Conservation (phyloP, 2,888 invertebrate genomes). For the Amphipyra tragopoginis region DNA sequence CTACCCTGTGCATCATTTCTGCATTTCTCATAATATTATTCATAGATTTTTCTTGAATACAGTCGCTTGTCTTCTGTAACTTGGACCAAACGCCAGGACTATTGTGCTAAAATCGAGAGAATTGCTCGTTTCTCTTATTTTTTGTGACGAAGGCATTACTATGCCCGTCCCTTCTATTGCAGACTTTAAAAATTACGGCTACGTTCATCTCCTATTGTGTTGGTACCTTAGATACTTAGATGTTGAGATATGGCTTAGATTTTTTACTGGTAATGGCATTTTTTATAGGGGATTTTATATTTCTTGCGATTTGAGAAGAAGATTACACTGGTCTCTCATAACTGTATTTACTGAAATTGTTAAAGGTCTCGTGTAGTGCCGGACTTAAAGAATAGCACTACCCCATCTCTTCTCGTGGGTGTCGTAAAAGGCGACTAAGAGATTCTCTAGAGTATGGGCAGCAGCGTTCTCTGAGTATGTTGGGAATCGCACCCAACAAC, state of each 20-base stretch:
- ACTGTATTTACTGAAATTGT: too few species aligned
- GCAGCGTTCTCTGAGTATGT: too few species aligned
- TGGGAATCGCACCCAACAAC: too few species aligned
- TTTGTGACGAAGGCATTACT: slow-evolving; percentile 66
- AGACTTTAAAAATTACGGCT: slow-evolving; percentile 44
- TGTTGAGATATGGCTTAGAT: slow-evolving; percentile 20
- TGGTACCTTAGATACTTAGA: slow-evolving; percentile 14
- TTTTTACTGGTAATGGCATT: slow-evolving; percentile 7
- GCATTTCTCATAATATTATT: too few species aligned
- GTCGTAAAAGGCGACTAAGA: too few species aligned
- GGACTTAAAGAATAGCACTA: too few species aligned
- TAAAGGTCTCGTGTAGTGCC: too few species aligned
- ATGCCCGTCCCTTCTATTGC: slow-evolving; percentile 42
- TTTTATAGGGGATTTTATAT: background rate
- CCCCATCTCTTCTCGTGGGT: too few species aligned
- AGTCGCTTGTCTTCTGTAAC: background rate
- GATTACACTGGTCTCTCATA: background rate
- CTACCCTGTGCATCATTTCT: too few species aligned
- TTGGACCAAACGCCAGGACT: slow-evolving; percentile 44
- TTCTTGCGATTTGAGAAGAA: slow-evolving; percentile 5
- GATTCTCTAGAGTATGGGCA: too few species aligned
- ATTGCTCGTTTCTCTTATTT: slow-evolving; percentile 66
- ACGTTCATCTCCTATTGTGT: slow-evolving; percentile 25
- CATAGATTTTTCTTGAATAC: too few species aligned
- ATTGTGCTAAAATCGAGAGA: slow-evolving; percentile 69